A percentile compares a stretch with the other conserved stretches of the same genome.
These are phyloP conservation scores for Morone chrysops DNA, from an alignment of 2,113 vertebrate species.

Conservation along the genomic window DNA sequence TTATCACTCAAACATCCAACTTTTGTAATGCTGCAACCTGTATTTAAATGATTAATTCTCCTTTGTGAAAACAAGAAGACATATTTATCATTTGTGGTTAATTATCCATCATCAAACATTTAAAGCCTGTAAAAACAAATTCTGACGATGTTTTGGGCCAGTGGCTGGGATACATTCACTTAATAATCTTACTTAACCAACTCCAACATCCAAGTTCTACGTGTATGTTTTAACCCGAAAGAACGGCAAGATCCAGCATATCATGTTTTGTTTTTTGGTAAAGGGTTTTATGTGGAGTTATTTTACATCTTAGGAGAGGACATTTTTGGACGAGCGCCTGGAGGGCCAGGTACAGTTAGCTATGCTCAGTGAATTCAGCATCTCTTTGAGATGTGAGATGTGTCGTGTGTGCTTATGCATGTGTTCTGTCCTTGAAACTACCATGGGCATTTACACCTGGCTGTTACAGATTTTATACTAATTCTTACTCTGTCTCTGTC, in stretches of 20 bases:
- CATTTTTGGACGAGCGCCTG: constrained; percentile 17
- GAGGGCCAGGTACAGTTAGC: not conserved
- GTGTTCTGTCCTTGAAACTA: not conserved
- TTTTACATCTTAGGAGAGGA: not conserved
- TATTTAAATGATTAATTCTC: not conserved
- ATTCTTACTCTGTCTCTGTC: not conserved
- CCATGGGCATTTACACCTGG: not conserved
- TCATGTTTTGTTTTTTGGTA: not conserved
- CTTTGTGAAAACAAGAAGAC: not conserved
- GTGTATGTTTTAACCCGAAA: not conserved
- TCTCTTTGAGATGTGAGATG: not conserved
- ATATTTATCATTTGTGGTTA: not conserved
- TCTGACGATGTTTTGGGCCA: not conserved
- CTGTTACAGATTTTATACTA: not conserved
- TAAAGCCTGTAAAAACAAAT: too few relatives aligned
- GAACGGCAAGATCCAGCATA: not conserved
- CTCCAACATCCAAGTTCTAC: not conserved
- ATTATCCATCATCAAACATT: too few relatives aligned
- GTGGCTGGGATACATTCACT: not conserved
- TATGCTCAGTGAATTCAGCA: not conserved
- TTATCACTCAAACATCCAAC: not conserved
- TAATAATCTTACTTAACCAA: not conserved
- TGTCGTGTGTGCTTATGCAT: not conserved
- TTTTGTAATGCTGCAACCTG: not conserved
- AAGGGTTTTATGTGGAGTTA: not conserved